Evolutionary conservation across 2,113 vertebrate species (phyloP).

Genomic region (Brevimyrus niger): DNA sequence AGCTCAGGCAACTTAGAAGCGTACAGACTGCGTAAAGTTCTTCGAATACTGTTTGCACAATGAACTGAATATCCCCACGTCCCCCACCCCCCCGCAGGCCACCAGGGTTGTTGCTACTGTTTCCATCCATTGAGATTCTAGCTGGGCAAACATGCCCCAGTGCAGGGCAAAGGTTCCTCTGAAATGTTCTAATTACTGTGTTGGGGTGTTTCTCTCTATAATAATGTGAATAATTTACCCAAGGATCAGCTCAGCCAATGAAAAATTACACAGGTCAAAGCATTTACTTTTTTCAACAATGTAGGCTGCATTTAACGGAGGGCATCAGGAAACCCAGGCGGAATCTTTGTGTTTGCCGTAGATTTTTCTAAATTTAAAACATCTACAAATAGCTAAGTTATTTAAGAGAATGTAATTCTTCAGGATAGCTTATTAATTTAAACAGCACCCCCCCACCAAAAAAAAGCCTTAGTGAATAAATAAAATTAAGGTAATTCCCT

Average conservation of each 20-base stretch:
- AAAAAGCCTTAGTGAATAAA: background rate
- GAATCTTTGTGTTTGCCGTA: background rate
- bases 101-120: constrained; percentile 50
- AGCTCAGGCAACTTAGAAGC: background rate
- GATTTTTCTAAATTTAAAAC: background rate
- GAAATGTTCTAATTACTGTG: background rate
- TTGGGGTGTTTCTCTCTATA: background rate
- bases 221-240: background rate
- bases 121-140: constrained; percentile 54
- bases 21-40: background rate
- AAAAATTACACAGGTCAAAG: background rate
- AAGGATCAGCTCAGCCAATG: background rate
- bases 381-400: background rate
- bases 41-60: background rate
- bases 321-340: background rate
- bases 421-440: background rate
- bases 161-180: constrained; percentile 56
- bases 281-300: background rate
- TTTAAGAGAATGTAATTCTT: background rate
- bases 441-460: background rate
- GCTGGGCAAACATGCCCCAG: constrained; percentile 53
- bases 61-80: constrained; percentile 23
- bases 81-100: constrained; percentile 36
- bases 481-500: background rate
- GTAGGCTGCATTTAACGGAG: background rate